These are phyloP conservation scores for Malurus splendens DNA, from an alignment of 2,797 vertebrate species.

Conservation along the genomic window DNA sequence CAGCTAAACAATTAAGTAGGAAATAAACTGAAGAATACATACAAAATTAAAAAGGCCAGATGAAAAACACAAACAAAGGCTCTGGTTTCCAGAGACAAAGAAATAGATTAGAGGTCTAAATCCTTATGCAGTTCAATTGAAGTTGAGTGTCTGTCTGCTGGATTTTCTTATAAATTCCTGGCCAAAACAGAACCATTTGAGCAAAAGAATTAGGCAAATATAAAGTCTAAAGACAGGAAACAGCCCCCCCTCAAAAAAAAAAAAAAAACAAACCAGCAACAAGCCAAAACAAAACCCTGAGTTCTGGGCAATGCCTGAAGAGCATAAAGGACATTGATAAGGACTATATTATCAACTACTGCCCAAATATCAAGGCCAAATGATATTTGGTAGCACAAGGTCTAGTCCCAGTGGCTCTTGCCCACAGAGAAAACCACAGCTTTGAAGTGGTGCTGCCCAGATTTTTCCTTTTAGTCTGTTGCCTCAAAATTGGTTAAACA, in stretches of 20 bases:
- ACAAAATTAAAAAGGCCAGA: slow-evolving; percentile 12
- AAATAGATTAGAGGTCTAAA: slow-evolving; percentile 13
- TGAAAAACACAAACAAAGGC: slow-evolving; percentile 10
- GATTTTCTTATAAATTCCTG: neutral
- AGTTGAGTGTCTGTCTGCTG: neutral
- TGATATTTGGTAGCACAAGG: neutral
- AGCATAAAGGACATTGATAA: neutral
- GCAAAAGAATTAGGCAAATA: neutral
- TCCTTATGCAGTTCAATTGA: neutral
- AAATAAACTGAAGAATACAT: slow-evolving; percentile 35
- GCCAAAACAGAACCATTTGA: neutral
- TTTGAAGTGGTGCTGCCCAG: neutral
- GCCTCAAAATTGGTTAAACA: neutral
- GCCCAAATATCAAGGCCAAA: neutral
- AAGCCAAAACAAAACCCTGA: accelerated
- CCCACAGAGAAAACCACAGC: neutral
- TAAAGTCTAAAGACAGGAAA: neutral
- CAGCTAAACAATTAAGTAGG: slow-evolving; percentile 32
- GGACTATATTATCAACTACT: neutral
- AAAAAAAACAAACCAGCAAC: too few species aligned
- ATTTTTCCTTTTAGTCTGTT: neutral
- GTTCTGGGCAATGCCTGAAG: neutral
- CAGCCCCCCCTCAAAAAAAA: accelerated
- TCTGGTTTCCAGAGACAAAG: slow-evolving; percentile 1
- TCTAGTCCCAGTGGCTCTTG: neutral